Evolutionary conservation across 2,797 vertebrate species (phyloP), one percentile per base, ranked within the genome.

Genomic region (Coluber constrictor): DNA sequence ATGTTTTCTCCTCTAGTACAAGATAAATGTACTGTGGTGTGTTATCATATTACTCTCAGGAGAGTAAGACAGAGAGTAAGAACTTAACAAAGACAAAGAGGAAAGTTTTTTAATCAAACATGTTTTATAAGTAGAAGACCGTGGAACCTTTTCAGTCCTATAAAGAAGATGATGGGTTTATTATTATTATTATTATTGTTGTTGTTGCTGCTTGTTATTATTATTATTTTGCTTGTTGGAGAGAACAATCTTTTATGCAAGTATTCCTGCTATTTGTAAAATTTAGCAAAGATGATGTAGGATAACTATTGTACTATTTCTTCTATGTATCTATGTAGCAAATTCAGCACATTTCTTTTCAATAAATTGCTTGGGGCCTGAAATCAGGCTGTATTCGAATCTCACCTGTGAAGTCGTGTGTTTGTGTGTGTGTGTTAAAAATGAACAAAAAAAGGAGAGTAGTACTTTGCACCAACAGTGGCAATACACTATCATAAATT

Each of bases 191-290:
- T 27, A 27, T 59, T 20, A 57, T 61, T n/a, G n/a, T 61, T 4
- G n/a, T 63, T n/a, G 7, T 9, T n/a, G 16, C n/a, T n/a, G n/a
- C n/a, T 61, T 66, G 29, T 61, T 27, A 18, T 61, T 66, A n/a
- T 27, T 27, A 63, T 66, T 66, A 23, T 9, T n/a, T 43, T 37
- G 13, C 83, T 23, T 20, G 20, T 66, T 56, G 51, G 10, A 66
- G 10, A 83, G 92, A 94, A 0, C 9, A 37, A 6, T 55, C 86
- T 93, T 88, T 90, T 54, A 43, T 43, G 93, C 93, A 95, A 89
- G 91, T 79, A 86, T 91, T 91, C 54, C 7, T 60, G 63, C 1
- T 0, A 57, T 54, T 63, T n/a, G 18, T 4, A 2, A 87, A 92
- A 90, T 93, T 94, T 88, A 92, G 61, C 63, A 88, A 20, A 57